phyloP scores from a whole-genome alignment of 2,797 vertebrate genomes.

The Typhlichthys subterraneus region DNA sequence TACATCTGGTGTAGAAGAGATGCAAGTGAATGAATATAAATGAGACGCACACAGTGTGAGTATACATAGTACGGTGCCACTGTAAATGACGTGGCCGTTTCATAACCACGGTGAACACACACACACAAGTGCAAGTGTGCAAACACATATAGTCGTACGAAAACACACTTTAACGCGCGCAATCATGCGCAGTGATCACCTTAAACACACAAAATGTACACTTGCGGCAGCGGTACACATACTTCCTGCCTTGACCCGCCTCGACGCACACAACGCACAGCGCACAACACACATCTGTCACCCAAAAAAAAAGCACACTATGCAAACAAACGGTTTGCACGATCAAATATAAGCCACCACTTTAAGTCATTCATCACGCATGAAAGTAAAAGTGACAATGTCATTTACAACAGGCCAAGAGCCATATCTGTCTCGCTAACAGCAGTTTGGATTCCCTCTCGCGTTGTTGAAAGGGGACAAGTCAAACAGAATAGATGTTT shows the following conservation, averaged over 20 bases:
- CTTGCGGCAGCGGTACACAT: not conserved
- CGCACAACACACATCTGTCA: slow-evolving; percentile 21
- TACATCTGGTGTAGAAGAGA: not conserved
- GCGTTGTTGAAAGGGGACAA: slow-evolving; percentile 33
- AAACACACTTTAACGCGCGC: not conserved
- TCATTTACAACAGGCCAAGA: slow-evolving; percentile 36
- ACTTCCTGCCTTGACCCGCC: not conserved
- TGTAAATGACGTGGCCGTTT: not conserved
- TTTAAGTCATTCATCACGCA: slow-evolving; percentile 37
- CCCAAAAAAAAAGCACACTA: slow-evolving; percentile 21
- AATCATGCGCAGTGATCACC: not conserved
- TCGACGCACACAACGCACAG: not conserved
- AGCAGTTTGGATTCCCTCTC: slow-evolving; percentile 28
- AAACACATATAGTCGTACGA: not conserved
- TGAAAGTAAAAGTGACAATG: slow-evolving; percentile 42
- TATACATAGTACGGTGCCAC: not conserved
- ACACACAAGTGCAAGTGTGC: not conserved
- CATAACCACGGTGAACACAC: slow-evolving; percentile 22
- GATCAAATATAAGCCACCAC: slow-evolving; percentile 39
- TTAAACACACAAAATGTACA: not conserved
- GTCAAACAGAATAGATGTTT: slow-evolving; percentile 39
- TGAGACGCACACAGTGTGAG: not conserved
- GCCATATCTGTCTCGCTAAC: slow-evolving; percentile 29
- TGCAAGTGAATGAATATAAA: not conserved
- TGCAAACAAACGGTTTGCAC: slow-evolving; percentile 34